Percentiles rank a stretch among this genome's conserved stretches.
Conservation (phyloP, 1,140 invertebrate species). For the Micrasema longulum region DNA sequence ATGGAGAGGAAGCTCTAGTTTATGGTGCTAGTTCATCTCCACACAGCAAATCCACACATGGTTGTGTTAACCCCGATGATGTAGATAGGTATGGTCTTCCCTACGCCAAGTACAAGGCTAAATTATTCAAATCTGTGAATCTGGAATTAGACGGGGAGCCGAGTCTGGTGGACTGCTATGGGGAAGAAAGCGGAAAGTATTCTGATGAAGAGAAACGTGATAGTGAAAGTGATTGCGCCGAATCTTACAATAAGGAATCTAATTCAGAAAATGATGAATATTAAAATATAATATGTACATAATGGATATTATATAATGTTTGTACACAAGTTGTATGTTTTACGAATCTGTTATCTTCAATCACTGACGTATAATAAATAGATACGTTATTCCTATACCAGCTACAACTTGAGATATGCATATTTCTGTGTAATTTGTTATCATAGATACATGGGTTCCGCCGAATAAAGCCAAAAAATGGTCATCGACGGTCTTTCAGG, state of each 20-base stretch:
- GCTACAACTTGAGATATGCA: too few relatives aligned
- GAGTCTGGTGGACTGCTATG: slow-evolving; percentile 7
- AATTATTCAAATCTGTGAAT: slow-evolving; percentile 53
- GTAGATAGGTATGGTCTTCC: slow-evolving; percentile 61
- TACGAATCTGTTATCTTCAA: too few relatives aligned
- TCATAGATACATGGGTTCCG: too few relatives aligned
- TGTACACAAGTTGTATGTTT: too few relatives aligned
- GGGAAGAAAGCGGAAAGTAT: slow-evolving; percentile 19
- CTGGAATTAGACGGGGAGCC: slow-evolving; percentile 26
- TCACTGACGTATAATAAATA: too few relatives aligned
- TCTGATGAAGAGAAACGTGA: background rate
- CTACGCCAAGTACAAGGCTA: slow-evolving; percentile 65
- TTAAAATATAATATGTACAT: too few relatives aligned
- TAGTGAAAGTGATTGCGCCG: slow-evolving; percentile 14
- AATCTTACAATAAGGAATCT: slow-evolving; percentile 10
- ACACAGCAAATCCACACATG: background rate
- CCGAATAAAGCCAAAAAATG: too few relatives aligned
- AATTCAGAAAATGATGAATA: slow-evolving; percentile 20
- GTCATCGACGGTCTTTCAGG: too few relatives aligned
- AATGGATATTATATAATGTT: too few relatives aligned
- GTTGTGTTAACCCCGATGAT: slow-evolving; percentile 61
- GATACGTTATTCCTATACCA: too few relatives aligned
- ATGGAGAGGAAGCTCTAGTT: slow-evolving; percentile 59
- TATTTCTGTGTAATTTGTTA: too few relatives aligned
- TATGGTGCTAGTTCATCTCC: slow-evolving; percentile 57